phyloP scores from a whole-genome alignment of 1,140 invertebrate species.

The Drosophila suzukii region DNA sequence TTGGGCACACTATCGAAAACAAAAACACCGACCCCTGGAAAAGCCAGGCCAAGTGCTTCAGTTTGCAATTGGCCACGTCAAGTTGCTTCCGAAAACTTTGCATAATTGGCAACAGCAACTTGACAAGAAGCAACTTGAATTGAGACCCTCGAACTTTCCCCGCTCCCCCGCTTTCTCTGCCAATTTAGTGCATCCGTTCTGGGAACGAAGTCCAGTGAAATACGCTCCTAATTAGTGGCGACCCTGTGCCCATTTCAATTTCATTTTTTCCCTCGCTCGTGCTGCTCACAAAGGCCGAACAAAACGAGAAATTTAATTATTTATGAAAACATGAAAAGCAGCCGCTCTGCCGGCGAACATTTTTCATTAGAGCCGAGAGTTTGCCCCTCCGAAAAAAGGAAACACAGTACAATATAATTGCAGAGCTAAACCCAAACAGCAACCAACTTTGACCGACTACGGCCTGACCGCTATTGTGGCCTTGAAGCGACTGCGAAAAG shows the following conservation, averaged over 20 bases:
- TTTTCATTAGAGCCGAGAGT: conserved; percentile 72
- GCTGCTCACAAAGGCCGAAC: conserved; percentile 28
- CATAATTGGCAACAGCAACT: conserved; percentile 66
- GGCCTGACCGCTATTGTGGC: conserved; percentile 72
- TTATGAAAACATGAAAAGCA: conserved; percentile 76
- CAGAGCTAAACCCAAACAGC: conserved; percentile 58
- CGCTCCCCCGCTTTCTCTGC: conserved; percentile 5
- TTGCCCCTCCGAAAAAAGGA: conserved; percentile 20
- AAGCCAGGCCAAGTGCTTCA: conserved; percentile 24
- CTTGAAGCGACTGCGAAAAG: conserved; percentile 57
- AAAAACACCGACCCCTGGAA: neutral
- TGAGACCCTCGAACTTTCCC: conserved; percentile 4
- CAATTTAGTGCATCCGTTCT: conserved; percentile 66
- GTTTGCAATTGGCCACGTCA: conserved; percentile 20
- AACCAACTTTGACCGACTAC: conserved; percentile 51
- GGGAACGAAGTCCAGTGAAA: conserved; percentile 44
- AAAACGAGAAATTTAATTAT: conserved; percentile 72
- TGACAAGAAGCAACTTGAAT: conserved; percentile 52
- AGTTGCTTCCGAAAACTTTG: conserved; percentile 28
- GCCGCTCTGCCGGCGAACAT: conserved; percentile 45
- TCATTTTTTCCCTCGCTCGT: conserved; percentile 19
- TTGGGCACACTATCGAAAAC: neutral
- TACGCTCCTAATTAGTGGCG: conserved; percentile 72
- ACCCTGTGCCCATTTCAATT: conserved; percentile 66
- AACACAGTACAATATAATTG: conserved; percentile 76